A percentile compares a stretch with the other conserved stretches of the same genome.
These are phyloP conservation scores for Drosophila niveifrons DNA, from an alignment of 2,888 invertebrate species.

Conservation along the genomic window DNA sequence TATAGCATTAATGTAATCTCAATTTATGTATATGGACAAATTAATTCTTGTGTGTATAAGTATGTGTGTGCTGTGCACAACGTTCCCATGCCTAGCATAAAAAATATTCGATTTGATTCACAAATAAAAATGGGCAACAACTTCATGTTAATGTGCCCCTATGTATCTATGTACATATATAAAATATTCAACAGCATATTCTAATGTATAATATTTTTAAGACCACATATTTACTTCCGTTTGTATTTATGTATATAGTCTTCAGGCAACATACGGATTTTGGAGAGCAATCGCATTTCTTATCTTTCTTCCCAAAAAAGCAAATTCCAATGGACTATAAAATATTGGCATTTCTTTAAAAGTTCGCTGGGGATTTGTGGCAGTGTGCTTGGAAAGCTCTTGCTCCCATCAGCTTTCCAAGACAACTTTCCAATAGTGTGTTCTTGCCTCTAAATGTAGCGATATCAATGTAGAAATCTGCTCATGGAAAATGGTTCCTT, in stretches of 20 bases:
- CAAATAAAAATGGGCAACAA: neutral
- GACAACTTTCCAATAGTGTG: neutral
- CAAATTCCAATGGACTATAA: neutral
- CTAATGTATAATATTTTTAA: neutral
- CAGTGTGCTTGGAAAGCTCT: neutral
- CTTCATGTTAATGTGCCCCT: neutral
- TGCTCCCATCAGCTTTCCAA: neutral
- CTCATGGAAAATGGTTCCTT: neutral
- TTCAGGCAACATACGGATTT: neutral
- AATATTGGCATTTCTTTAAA: neutral
- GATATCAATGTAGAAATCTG: neutral
- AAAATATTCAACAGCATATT: neutral
- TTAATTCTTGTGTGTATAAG: slow-evolving; percentile 16
- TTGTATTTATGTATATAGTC: neutral
- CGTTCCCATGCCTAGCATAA: slow-evolving; percentile 4
- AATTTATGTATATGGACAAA: neutral
- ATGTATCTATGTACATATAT: neutral
- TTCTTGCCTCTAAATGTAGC: too few species aligned
- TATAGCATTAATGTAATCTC: slow-evolving; percentile 3
- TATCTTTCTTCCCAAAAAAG: neutral
- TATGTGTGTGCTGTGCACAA: slow-evolving; percentile 5
- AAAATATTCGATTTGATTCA: neutral
- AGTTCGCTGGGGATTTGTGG: neutral
- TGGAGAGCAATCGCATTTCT: neutral
- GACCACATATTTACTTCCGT: too few species aligned